Evolutionary conservation across 2,888 invertebrate genomes (phyloP).

Genomic region (Ditylenchus weischeri): DNA sequence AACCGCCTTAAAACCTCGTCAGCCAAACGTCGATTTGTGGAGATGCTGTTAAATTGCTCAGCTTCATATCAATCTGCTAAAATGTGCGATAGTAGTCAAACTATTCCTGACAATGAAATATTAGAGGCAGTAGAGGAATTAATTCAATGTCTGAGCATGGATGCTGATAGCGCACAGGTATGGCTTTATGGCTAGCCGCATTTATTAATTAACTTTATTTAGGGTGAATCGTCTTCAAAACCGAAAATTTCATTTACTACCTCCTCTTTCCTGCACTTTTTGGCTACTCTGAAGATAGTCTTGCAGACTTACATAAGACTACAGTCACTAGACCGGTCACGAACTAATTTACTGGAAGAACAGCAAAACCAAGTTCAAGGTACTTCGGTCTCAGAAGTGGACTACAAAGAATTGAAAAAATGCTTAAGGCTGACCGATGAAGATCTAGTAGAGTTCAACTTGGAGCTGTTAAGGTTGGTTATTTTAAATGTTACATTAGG

Average conservation of each 20-base stretch:
- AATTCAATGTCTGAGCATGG: not conserved
- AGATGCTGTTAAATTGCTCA: slow-evolving; percentile 8
- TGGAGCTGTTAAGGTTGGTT: slow-evolving; percentile 4
- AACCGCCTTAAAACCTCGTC: slow-evolving; percentile 10
- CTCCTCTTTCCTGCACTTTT: slow-evolving; percentile 1
- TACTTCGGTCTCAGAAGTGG: not conserved
- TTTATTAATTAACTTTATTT: too few relatives aligned
- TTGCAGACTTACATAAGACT: slow-evolving; percentile 9
- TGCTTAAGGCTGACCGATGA: slow-evolving; percentile 17
- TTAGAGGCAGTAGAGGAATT: not conserved
- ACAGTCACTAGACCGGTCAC: not conserved
- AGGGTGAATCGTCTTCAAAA: too few relatives aligned
- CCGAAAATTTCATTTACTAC: not conserved
- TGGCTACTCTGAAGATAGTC: slow-evolving; percentile 3
- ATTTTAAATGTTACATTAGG: too few relatives aligned
- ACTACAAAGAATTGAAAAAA: slow-evolving; percentile 12
- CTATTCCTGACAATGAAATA: not conserved
- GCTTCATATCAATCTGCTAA: not conserved
- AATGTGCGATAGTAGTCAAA: not conserved
- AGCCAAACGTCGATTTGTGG: slow-evolving; percentile 21
- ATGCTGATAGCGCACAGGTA: not conserved
- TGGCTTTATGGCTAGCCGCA: not conserved
- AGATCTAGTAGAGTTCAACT: slow-evolving; percentile 12
- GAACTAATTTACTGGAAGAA: not conserved
- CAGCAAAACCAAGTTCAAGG: too few relatives aligned